Conservation (phyloP, 2,113 vertebrate genomes). For the Pycnonotus jocosus region DNA sequence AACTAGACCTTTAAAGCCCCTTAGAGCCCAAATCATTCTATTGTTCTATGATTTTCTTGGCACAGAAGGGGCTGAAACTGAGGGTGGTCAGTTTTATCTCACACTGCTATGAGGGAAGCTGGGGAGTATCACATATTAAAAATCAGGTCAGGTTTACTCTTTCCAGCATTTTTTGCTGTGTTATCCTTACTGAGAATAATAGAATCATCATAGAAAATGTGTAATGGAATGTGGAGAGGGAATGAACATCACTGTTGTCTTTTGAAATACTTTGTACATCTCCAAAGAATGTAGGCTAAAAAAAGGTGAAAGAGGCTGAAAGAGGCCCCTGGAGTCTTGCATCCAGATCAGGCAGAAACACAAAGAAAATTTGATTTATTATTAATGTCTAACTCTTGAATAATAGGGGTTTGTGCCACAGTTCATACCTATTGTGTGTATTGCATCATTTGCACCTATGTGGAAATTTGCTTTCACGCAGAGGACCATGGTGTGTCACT, state of each 20-base stretch:
- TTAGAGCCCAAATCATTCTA: neutral
- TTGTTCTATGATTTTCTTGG: neutral
- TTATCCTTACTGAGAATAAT: neutral
- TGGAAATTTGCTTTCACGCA: neutral
- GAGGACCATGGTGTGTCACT: rapidly evolving
- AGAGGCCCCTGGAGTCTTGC: neutral
- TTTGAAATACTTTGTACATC: neutral
- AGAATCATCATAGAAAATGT: neutral
- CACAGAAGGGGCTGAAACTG: neutral
- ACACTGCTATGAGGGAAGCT: neutral
- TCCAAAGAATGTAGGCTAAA: neutral
- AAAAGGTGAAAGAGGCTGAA: neutral
- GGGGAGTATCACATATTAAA: neutral
- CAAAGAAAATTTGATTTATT: neutral
- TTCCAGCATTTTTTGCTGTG: neutral
- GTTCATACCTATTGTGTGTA: neutral
- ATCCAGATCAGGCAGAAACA: neutral
- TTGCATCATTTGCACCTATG: neutral
- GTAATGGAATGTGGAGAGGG: neutral
- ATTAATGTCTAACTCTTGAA: neutral
- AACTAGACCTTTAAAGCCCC: neutral
- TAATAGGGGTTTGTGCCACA: neutral
- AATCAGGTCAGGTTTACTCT: neutral
- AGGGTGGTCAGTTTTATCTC: neutral
- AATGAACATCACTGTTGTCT: neutral